Evolutionary conservation across 1,140 invertebrate species (phyloP).

Genomic region (Proctacanthus coquilletti): DNA sequence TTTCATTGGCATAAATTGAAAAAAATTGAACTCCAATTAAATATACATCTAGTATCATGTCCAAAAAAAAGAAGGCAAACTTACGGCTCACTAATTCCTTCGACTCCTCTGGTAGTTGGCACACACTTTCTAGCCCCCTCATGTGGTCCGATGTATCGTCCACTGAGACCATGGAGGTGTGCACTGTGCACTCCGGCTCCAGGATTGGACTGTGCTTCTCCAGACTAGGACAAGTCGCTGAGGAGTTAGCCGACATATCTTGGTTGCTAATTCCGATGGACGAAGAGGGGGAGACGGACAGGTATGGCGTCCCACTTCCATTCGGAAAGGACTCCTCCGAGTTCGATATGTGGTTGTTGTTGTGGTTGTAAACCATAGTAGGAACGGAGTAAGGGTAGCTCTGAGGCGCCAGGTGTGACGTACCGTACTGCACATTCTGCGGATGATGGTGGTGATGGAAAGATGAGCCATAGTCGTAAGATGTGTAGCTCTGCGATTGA

Average conservation of each 20-base stretch:
- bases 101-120: too few species aligned
- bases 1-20: neutral
- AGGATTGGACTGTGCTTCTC: neutral
- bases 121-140: constrained; percentile 1
- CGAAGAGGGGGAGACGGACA: neutral
- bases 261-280: neutral
- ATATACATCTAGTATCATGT: neutral
- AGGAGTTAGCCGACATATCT: neutral
- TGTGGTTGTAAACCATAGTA: too few species aligned
- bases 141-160: constrained; percentile 5
- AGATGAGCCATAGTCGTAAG: too few species aligned
- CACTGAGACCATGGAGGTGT: neutral
- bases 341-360: neutral
- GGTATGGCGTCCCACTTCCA: neutral
- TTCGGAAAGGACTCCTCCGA: too few species aligned
- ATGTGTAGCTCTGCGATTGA: too few species aligned
- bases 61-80: neutral
- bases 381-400: too few species aligned
- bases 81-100: neutral
- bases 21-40: neutral
- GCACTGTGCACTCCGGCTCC: neutral
- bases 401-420: too few species aligned
- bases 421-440: too few species aligned
- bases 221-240: neutral
- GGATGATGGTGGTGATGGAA: too few species aligned